Base-by-base conservation (phyloP, 1,140 invertebrate genomes). In the Phthorimaea operculella region DNA sequence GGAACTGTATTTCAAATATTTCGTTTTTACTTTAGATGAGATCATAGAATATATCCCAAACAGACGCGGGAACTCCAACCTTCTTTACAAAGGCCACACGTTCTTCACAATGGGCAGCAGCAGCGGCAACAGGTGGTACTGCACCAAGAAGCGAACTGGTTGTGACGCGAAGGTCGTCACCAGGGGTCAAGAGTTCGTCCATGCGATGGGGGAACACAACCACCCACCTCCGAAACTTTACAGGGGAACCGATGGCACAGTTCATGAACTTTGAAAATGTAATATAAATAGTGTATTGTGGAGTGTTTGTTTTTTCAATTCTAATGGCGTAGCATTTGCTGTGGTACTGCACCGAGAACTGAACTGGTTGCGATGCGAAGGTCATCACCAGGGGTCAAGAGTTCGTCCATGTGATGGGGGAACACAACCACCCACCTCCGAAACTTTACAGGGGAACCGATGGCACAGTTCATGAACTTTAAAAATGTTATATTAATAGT, bases 191-290 rank as follows among this genome's bases (percentile, higher is more conserved):
- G n/a, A 10, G 10, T 39, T 39, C n/a, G 10, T 39, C 10, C 10
- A 39, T 10, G 36, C 10, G 3, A 1, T 39, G 2, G n/a, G n/a
- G 42, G 15, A 48, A 17, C 67, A 70, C 34, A 63, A 60, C 18
- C 67, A 70, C 21, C 33, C 52, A 1, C 68, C 68, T 4, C 62
- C 62, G 0, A 33, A 14, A 15, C 8, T 47, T 15, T 16, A 3
- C 16, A 47, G 15, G 15, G 15, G 44, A 47, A 15, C 14, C 10
- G 16, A 47, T 47, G 44, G 44, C 8, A 17, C 3, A 39, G 10
- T 12, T n/a, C n/a, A 39, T 9, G n/a, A 39, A 39, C 1, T 39
- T 12, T 39, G 10, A 39, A 44, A 39, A 28, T 28, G 21, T 4
- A 28, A 28, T n/a, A n/a, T n/a, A n/a, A n/a, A n/a, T n/a, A n/a